Base-by-base conservation (phyloP, 2,888 invertebrate species). In the Tipula vernalis region DNA sequence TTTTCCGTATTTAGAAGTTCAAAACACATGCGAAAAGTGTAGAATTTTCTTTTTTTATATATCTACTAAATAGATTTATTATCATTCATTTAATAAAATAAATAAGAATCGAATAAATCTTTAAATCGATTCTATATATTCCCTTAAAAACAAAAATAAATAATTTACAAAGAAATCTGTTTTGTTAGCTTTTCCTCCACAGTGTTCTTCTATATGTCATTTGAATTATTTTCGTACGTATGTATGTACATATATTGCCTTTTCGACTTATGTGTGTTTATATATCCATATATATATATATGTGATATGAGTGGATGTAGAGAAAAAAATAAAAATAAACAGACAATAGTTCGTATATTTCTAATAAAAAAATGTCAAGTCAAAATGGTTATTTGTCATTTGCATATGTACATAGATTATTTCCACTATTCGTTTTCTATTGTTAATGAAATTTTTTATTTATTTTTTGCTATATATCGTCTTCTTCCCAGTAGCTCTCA, bases 91-190 rank as follows among this genome's bases (percentile, higher is more conserved):
- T 71, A 71, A 71, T 71, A 71, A 71, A 71, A 71, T 71, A 28
- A 71, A 71, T 71, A 71, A 71, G 71, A 71, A 71, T 71, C 71
- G 71, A 71, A 71, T 71, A 71, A 71, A 71, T 71, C 71, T 71
- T 71, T 28, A 71, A 71, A 71, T 71, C 71, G 71, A 71, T 71
- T 18, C 71, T 28, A 51, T 51, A n/a, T n/a, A 71, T 71, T 71
- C 71, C 71, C 71, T 71, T 71, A 71, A 71, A 71, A 28, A 71
- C 28, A 18, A 71, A 51, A 28, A 18, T 71, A 71, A 71, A 71
- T 71, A 71, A 71, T 71, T 71, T 71, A 71, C 71, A 71, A 71
- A 28, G 28, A 71, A 71, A 71, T 71, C 71, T 71, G 71, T 71
- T 57, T 6, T 15, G 71, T 71, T 71, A 28, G 71, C 71, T 71